Evolutionary conservation across 2,113 vertebrate genomes (phyloP).

Genomic region (Calonectris borealis): DNA sequence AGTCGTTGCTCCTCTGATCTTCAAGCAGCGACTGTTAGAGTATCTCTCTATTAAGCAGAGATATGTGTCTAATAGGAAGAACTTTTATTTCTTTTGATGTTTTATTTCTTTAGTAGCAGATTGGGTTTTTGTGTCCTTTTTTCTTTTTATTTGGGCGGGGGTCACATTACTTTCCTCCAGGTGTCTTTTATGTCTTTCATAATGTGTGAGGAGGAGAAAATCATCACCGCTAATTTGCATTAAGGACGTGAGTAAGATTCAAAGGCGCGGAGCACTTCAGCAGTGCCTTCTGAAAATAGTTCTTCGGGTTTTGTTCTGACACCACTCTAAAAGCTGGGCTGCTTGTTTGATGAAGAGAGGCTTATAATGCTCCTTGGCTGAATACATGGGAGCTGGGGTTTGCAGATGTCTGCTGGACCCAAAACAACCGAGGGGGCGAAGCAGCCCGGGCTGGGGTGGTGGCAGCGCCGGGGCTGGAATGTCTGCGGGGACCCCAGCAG

Average conservation of each 20-base stretch:
- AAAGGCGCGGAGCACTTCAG: neutral
- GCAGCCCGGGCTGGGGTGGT: neutral
- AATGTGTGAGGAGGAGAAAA: neutral
- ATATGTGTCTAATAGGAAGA: neutral
- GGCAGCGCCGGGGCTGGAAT: neutral
- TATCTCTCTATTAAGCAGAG: neutral
- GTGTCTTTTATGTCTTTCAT: neutral
- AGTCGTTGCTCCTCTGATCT: neutral
- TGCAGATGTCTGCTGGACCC: neutral
- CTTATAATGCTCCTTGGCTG: neutral
- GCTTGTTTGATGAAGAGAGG: neutral
- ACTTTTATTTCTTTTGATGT: slow-evolving; percentile 20
- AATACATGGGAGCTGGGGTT: rapidly evolving
- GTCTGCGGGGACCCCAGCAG: neutral
- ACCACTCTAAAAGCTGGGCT: neutral
- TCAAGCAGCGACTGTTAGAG: neutral
- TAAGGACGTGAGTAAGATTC: neutral
- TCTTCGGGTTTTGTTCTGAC: neutral
- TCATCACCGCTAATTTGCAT: neutral
- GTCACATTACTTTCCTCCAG: neutral
- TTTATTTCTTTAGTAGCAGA: neutral
- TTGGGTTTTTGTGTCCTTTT: neutral
- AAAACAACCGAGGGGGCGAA: rapidly evolving
- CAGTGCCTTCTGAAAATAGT: neutral
- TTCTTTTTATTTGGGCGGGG: neutral